Evolutionary conservation across 2,113 vertebrate genomes (phyloP), one percentile per base, ranked within the genome.

Genomic region (Tychaedon coryphoeus): DNA sequence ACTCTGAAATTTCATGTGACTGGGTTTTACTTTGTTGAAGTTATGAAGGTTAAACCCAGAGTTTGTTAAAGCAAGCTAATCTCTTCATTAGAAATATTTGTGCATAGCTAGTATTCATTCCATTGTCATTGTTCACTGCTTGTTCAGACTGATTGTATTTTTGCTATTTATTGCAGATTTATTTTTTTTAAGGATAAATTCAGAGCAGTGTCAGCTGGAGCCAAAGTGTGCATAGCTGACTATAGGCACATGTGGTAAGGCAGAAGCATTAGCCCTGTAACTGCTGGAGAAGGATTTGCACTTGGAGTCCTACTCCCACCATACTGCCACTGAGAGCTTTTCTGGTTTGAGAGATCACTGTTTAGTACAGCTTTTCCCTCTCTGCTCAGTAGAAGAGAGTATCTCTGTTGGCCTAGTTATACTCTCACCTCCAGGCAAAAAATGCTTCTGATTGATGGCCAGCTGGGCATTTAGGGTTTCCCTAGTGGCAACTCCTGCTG

Each of bases 1-100:
- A 36, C 82, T 94, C 83, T 92, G 86, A 95, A 96, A 93, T 94
- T 95, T 92, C 86, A 81, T 90, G 90, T 93, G 86, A 56, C 82
- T 84, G n/a, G 23, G n/a, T 92, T 95, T 88, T 86, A 81, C 69
- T 93, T 93, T 81, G 90, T 86, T 95, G 69, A 94, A 92, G 48
- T 94, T 95, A 88, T 0, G 53, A 88, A 94, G 82, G 75, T 91
- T 93, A 86, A 86, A 92, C 42, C 43, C 26, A 8, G 69, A 81
- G 61, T 70, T 90, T 94, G 60, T 88, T 93, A 75, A 19, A 45
- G 72, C 84, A 96, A 78, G 72, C 86, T 93, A 74, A 96, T 96
- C 60, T 92, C 47, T 88, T 47, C n/a, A 19, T 81, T 92, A 88
- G 69, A 93, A 95, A 69, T 94, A 69, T 83, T 96, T 92, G 57